Conservation (phyloP, 2,797 vertebrate species). For the Amblyopsis hoosieri region DNA sequence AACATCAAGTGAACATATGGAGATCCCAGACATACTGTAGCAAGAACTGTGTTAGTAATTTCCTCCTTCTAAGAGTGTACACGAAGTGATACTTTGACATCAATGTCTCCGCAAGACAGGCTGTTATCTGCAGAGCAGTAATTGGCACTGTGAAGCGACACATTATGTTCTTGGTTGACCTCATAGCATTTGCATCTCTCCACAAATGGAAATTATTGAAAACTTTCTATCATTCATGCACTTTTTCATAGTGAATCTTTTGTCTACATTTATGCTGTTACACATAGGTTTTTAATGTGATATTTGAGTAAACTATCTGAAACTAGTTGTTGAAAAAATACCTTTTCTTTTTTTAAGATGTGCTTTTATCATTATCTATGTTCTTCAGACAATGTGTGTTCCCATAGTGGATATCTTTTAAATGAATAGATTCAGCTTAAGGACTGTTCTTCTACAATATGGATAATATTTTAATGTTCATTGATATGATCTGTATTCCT, state of each 20-base stretch:
- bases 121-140: slow-evolving; percentile 33
- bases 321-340: slow-evolving; percentile 54
- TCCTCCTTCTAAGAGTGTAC: slow-evolving; percentile 27
- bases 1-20: slow-evolving; percentile 44
- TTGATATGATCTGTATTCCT: slow-evolving; percentile 70
- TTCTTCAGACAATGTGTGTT: slow-evolving; percentile 63
- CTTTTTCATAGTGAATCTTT: slow-evolving; percentile 36
- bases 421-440: slow-evolving; percentile 64
- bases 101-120: slow-evolving; percentile 4
- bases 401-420: slow-evolving; percentile 64
- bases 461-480: slow-evolving; percentile 69
- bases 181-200: slow-evolving; percentile 21
- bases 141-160: slow-evolving; percentile 53
- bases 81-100: slow-evolving; percentile 5
- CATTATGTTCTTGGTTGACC: slow-evolving; percentile 39
- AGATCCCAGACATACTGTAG: slow-evolving; percentile 38
- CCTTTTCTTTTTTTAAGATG: slow-evolving; percentile 45
- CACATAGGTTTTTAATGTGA: slow-evolving; percentile 44
- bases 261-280: slow-evolving; percentile 32
- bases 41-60: slow-evolving; percentile 61
- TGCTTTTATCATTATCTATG: slow-evolving; percentile 64
- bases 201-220: slow-evolving; percentile 37
- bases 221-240: slow-evolving; percentile 47
- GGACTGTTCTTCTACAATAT: slow-evolving; percentile 64
- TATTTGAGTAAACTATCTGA: slow-evolving; percentile 47